Percentiles rank a stretch among this genome's conserved stretches.
Conservation (phyloP, 2,113 vertebrate species). For the Limnothrissa miodon region DNA sequence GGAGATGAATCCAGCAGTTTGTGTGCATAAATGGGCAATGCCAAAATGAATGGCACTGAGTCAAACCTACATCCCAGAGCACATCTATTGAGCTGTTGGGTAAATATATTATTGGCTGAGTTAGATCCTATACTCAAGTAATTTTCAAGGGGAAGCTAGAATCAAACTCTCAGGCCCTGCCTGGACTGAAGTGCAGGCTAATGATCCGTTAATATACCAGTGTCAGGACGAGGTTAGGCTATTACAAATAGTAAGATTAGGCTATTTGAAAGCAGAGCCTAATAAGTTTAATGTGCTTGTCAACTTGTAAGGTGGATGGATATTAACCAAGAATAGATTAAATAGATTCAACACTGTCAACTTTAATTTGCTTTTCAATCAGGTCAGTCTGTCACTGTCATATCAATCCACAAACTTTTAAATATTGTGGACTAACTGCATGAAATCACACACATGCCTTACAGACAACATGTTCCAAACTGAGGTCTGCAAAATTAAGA, state of each 20-base stretch:
- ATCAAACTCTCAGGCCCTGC: neutral
- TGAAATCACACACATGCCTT: too few relatives aligned
- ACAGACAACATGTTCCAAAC: too few relatives aligned
- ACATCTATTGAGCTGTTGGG: slow-evolving; percentile 8
- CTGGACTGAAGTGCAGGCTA: too few relatives aligned
- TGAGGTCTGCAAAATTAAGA: too few relatives aligned
- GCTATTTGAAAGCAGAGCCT: neutral
- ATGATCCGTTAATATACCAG: too few relatives aligned
- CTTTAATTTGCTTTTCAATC: neutral
- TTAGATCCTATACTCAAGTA: neutral
- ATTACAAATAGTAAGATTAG: neutral
- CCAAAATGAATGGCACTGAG: neutral
- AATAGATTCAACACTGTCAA: neutral
- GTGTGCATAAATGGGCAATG: slow-evolving; percentile 13
- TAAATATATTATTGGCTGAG: slow-evolving; percentile 7
- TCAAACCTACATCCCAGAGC: neutral
- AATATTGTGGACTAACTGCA: too few relatives aligned
- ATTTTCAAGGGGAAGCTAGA: neutral
- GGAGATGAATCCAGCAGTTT: neutral
- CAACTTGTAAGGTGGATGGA: neutral
- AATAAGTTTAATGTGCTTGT: neutral
- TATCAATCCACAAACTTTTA: too few relatives aligned
- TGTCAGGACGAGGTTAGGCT: neutral
- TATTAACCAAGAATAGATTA: neutral
- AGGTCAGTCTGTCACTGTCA: neutral